A percentile compares a stretch with the other conserved stretches of the same genome.
Evolutionary conservation across 2,888 invertebrate genomes (phyloP).

Genomic region (Vesta saturnalis): DNA sequence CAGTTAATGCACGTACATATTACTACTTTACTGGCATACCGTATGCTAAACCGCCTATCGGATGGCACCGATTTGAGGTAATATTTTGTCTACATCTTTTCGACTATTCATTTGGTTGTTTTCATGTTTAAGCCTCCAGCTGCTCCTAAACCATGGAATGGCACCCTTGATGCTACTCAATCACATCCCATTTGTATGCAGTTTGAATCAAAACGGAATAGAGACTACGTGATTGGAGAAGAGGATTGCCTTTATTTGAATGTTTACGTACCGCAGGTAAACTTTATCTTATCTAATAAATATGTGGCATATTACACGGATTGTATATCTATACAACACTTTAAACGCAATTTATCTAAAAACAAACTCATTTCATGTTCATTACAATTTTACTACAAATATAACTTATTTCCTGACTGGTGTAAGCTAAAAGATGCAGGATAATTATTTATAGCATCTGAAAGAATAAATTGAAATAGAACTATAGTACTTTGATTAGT

Average conservation of each 20-base stretch:
- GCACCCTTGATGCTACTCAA: conserved; percentile 70
- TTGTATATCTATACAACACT: too few species aligned
- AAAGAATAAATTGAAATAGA: too few species aligned
- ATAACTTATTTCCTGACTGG: too few species aligned
- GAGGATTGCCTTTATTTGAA: conserved; percentile 90
- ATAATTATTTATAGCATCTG: too few species aligned
- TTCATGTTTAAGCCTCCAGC: conserved; percentile 69
- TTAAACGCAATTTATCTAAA: too few species aligned
- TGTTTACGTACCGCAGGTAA: conserved; percentile 70
- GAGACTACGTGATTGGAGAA: conserved; percentile 67
- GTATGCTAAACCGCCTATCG: conserved; percentile 71
- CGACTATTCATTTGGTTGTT: not conserved
- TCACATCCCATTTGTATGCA: conserved; percentile 80
- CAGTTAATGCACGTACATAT: not conserved
- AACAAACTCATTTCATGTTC: too few species aligned
- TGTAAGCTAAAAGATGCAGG: too few species aligned
- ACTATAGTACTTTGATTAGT: too few species aligned
- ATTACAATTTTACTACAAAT: too few species aligned
- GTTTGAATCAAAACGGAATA: conserved; percentile 52
- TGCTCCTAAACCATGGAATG: conserved; percentile 70
- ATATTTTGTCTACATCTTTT: not conserved
- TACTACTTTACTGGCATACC: conserved; percentile 69
- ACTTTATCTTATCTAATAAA: not conserved
- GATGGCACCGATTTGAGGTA: conserved; percentile 72
- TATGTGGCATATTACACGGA: too few species aligned